Evolutionary conservation across 2,888 invertebrate genomes (phyloP).

Genomic region (Willowsia nigromaculata): DNA sequence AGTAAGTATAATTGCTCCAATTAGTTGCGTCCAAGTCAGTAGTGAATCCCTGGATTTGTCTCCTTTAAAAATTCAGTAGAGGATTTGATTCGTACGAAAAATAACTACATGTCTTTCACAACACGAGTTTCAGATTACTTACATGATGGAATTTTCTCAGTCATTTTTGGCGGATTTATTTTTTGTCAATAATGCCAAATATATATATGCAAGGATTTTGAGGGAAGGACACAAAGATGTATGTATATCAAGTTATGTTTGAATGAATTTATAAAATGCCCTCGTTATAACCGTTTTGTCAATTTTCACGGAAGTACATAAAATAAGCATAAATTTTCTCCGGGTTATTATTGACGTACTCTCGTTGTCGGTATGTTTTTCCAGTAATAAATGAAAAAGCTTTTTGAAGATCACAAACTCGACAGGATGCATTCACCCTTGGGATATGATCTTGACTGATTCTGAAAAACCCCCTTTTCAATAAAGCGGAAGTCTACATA

Average conservation of each 20-base stretch:
- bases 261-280: too few relatives aligned
- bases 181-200: too few relatives aligned
- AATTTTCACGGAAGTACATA: background rate
- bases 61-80: background rate
- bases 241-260: too few relatives aligned
- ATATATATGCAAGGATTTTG: too few relatives aligned
- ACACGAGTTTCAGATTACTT: too few relatives aligned
- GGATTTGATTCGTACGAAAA: background rate
- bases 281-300: background rate
- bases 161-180: too few relatives aligned
- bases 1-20: conserved; percentile 69
- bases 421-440: conserved; percentile 3
- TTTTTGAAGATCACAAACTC: background rate
- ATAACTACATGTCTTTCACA: too few relatives aligned
- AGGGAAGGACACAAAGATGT: too few relatives aligned
- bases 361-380: background rate
- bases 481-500: conserved; percentile 9
- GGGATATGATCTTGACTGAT: conserved; percentile 10
- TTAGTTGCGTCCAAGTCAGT: conserved; percentile 73
- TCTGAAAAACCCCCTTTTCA: background rate
- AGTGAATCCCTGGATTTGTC: conserved; percentile 18
- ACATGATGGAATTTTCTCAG: too few relatives aligned
- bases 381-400: conserved; percentile 10
- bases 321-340: background rate
- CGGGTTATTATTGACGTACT: background rate